Evolutionary conservation across 1,140 invertebrate genomes (phyloP), one percentile per base, ranked within the genome.

Genomic region (Nasonia vitripennis): DNA sequence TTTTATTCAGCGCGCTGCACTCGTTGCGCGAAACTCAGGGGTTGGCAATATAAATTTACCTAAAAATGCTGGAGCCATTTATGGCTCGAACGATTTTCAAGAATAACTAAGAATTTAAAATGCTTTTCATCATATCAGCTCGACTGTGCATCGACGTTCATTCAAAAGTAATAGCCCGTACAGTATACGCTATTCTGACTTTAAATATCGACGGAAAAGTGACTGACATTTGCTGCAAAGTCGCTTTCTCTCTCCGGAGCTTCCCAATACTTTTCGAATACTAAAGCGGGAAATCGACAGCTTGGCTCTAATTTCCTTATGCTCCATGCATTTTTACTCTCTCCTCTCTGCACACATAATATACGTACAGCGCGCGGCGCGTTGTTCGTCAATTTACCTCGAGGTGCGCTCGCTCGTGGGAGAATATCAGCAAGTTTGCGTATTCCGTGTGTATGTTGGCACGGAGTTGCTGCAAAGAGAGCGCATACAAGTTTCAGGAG

Each of bases 401-500:
- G 20, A 51, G 48, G 17, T 20, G 55, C 55, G 55, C 34, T 37
- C 55, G 55, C 55, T 62, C 55, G 55, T 6, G 17, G 55, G 23
- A 62, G 37, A 51, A 78, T 78, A 67, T 62, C 55, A 67, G 48
- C 45, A 7, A 37, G 31, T 34, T 70, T 70, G 67, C 27, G 23
- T 41, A 71, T 23, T 37, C 14, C 5, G 37, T 73, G 31, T n/a
- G 27, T 20, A 62, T n/a, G 27, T 84, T 73, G 51, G 45, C 77
- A 7, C 55, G 6, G 41, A 84, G 48, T 85, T 55, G 71, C 34
- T 6, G 12, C 74, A 10, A 70, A 62, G 45, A 75, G 51, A 41
- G 34, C n/a, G 27, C 37, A 78, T 27, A 62, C 62, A 85, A 80
- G 37, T 51, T 78, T 78, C 31, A 62, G 27, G 51, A 77, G 70